phyloP scores from a whole-genome alignment of 2,113 vertebrate genomes.

The Kryptolebias marmoratus region DNA sequence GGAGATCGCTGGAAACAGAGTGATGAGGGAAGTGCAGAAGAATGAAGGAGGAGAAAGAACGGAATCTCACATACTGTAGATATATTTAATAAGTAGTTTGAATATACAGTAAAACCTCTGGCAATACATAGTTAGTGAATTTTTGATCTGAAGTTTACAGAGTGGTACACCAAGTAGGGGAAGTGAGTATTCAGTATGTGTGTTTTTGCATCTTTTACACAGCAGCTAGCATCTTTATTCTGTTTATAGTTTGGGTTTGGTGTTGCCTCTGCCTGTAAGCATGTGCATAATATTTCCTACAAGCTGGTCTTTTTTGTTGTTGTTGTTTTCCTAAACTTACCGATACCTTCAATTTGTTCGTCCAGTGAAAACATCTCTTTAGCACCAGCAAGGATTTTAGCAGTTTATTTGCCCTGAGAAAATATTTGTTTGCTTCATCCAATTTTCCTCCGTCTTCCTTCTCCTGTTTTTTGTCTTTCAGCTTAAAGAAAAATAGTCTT shows the following conservation, averaged over 20 bases:
- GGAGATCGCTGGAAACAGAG: slow-evolving; percentile 9
- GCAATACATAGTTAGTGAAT: slow-evolving; percentile 10
- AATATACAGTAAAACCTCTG: slow-evolving; percentile 19
- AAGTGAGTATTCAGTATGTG: neutral
- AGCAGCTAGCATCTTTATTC: neutral
- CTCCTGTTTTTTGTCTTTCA: slow-evolving; percentile 21
- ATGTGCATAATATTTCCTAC: slow-evolving; percentile 20
- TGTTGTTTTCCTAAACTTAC: neutral
- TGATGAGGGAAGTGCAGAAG: slow-evolving; percentile 8
- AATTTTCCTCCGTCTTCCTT: neutral
- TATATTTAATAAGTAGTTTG: slow-evolving; percentile 9
- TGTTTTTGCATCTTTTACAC: slow-evolving; percentile 11
- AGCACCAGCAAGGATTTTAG: slow-evolving; percentile 24
- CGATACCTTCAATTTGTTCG: slow-evolving; percentile 39
- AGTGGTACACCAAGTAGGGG: neutral
- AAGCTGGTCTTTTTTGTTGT: slow-evolving; percentile 40
- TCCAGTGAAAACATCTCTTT: slow-evolving; percentile 34
- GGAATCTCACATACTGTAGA: neutral
- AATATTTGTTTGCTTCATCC: slow-evolving; percentile 39
- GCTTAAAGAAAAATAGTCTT: slow-evolving; percentile 33
- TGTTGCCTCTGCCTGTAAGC: slow-evolving; percentile 17
- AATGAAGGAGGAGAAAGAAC: neutral
- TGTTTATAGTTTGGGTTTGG: slow-evolving; percentile 11
- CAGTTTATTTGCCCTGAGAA: slow-evolving; percentile 51
- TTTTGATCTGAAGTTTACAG: slow-evolving; percentile 8